These are phyloP conservation scores for Caligus rogercresseyi DNA, from an alignment of 1,140 invertebrate genomes.

Conservation along the genomic window DNA sequence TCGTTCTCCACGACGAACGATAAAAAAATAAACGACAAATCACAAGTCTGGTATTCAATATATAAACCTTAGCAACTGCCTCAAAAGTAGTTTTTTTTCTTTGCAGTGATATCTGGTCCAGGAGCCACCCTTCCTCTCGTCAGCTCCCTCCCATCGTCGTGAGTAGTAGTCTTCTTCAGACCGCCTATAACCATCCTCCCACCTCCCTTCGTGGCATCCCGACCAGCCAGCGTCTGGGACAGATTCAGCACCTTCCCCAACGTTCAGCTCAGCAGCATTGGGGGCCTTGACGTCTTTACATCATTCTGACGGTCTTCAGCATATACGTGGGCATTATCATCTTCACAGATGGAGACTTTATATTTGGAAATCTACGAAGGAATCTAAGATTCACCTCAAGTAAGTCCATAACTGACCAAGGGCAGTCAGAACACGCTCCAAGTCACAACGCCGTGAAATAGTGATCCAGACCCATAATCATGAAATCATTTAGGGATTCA, in stretches of 20 bases:
- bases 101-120: not conserved
- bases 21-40: too few species aligned
- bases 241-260: not conserved
- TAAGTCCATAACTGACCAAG: too few species aligned
- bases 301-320: not conserved
- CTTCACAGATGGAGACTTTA: not conserved
- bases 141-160: not conserved
- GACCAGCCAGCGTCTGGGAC: not conserved
- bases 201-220: not conserved
- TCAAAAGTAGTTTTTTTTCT: too few species aligned
- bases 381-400: not conserved
- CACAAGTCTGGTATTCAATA: too few species aligned
- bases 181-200: not conserved
- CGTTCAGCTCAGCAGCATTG: not conserved
- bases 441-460: too few species aligned
- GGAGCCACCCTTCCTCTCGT: not conserved
- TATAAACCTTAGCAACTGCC: too few species aligned
- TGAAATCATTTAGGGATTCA: too few species aligned
- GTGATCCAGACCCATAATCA: too few species aligned
- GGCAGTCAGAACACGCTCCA: too few species aligned
- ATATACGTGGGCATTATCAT: not conserved
- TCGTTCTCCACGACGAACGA: too few species aligned
- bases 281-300: not conserved
- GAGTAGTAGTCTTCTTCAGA: not conserved
- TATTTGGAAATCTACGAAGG: not conserved